phyloP scores from a whole-genome alignment of 2,113 vertebrate species.

The Caranx melampygus region DNA sequence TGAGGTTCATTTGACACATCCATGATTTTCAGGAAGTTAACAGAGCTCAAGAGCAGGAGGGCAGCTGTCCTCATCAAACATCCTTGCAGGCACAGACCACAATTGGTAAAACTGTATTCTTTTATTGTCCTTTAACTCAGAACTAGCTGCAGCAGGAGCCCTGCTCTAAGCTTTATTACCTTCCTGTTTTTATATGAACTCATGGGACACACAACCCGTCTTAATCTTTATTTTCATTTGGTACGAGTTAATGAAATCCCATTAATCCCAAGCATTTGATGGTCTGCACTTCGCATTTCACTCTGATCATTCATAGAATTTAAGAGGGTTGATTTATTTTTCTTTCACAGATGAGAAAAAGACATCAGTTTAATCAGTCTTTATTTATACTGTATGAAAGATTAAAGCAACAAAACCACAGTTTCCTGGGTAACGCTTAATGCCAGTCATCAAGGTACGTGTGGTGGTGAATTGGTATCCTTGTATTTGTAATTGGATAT shows the following conservation, averaged over 20 bases:
- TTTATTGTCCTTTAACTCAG: not conserved
- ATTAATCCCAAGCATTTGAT: not conserved
- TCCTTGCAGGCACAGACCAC: slow-evolving; percentile 74
- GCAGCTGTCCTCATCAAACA: slow-evolving; percentile 86
- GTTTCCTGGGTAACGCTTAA: not conserved
- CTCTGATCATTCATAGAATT: not conserved
- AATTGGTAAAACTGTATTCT: not conserved
- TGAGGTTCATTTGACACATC: slow-evolving; percentile 60
- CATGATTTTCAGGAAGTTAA: slow-evolving; percentile 90
- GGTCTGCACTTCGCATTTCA: too few species aligned
- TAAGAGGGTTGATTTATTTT: too few species aligned
- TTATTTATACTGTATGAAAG: not conserved
- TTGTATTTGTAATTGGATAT: not conserved
- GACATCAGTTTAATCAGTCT: too few species aligned
- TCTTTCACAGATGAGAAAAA: not conserved
- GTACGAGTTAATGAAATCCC: not conserved
- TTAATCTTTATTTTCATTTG: too few species aligned
- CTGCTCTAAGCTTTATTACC: too few species aligned
- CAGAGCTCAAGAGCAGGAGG: slow-evolving; percentile 87
- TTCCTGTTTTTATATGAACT: not conserved
- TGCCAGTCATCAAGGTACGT: not conserved
- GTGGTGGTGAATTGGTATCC: not conserved
- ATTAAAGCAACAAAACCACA: not conserved
- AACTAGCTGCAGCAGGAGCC: too few species aligned
- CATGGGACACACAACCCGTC: not conserved